These are phyloP conservation scores for Zoanthus gigantus DNA, from an alignment of 92 coral and sea anemone genomes.

Conservation along the genomic window DNA sequence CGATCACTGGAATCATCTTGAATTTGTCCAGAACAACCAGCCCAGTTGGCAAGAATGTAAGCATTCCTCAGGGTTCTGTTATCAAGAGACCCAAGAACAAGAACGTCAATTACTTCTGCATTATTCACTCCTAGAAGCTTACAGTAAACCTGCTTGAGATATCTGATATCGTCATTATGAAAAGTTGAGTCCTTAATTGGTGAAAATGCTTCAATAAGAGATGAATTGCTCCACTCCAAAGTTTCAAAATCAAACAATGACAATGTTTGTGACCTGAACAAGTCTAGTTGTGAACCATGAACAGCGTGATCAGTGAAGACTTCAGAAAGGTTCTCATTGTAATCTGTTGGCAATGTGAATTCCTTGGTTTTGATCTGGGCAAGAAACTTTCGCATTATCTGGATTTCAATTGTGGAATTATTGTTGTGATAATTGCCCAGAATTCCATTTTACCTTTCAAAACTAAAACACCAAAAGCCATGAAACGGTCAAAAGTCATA, in stretches of 20 bases:
- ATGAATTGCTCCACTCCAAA: constrained; percentile 56
- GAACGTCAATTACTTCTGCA: constrained; percentile 47
- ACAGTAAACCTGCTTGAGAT: constrained; percentile 52
- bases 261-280: constrained; percentile 34
- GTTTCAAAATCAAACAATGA: constrained; percentile 31
- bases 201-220: constrained; percentile 44
- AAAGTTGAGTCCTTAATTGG: constrained; percentile 60
- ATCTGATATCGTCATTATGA: constrained; percentile 56
- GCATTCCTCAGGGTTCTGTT: constrained; percentile 66
- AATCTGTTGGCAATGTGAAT: constrained; percentile 46
- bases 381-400: constrained; percentile 66
- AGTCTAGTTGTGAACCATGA: constrained; percentile 49
- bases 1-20: not conserved
- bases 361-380: constrained; percentile 52
- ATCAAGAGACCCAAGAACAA: constrained; percentile 51
- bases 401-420: constrained; percentile 64
- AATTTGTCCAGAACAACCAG: constrained; percentile 46
- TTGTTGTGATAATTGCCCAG: constrained; percentile 64
- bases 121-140: constrained; percentile 54
- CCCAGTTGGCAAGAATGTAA: constrained; percentile 68
- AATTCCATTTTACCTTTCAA: constrained; percentile 67
- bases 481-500: constrained; percentile 69
- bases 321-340: constrained; percentile 50
- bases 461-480: constrained; percentile 74
- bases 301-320: constrained; percentile 22